These are phyloP conservation scores for Hoplostethus atlanticus DNA, from an alignment of 2,797 vertebrate species.

Conservation along the genomic window DNA sequence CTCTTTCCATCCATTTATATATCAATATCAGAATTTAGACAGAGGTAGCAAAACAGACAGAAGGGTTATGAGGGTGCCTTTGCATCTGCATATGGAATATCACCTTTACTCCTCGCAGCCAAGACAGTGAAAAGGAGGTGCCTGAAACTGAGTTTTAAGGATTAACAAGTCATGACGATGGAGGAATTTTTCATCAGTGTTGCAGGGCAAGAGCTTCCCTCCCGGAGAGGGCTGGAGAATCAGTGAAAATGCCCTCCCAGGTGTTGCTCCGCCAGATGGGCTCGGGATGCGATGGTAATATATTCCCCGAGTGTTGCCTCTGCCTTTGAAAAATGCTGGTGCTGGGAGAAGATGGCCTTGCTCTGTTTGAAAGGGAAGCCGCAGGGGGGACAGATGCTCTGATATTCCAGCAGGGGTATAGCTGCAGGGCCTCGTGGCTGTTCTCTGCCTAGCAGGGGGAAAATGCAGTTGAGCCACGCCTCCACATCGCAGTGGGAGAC, in stretches of 20 bases:
- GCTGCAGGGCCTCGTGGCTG: conserved; percentile 66
- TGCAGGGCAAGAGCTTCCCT: conserved; percentile 20
- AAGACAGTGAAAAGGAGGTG: conserved; percentile 22
- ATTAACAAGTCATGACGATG: conserved; percentile 39
- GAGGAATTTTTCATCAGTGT: conserved; percentile 34
- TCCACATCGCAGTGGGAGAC: conserved; percentile 54
- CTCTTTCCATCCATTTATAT: conserved; percentile 52
- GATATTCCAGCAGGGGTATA: conserved; percentile 71
- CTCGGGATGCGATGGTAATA: conserved; percentile 66
- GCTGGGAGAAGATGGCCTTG: conserved; percentile 72
- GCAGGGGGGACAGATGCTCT: conserved; percentile 75
- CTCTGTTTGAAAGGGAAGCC: conserved; percentile 71
- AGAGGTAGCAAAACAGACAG: conserved; percentile 1
- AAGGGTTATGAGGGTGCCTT: background rate
- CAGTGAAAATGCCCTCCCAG: conserved; percentile 61
- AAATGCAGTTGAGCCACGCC: conserved; percentile 67
- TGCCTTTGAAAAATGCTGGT: conserved; percentile 73
- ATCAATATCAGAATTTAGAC: conserved; percentile 40
- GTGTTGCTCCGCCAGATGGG: conserved; percentile 72
- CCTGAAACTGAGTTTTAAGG: conserved; percentile 50
- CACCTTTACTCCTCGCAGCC: conserved; percentile 50
- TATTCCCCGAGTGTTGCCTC: conserved; percentile 67
- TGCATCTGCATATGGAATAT: conserved; percentile 44
- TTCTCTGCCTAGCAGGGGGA: conserved; percentile 62
- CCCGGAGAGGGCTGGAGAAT: conserved; percentile 48